These are phyloP conservation scores for Melanotaenia boesemani DNA, from an alignment of 2,797 vertebrate genomes.

Conservation along the genomic window DNA sequence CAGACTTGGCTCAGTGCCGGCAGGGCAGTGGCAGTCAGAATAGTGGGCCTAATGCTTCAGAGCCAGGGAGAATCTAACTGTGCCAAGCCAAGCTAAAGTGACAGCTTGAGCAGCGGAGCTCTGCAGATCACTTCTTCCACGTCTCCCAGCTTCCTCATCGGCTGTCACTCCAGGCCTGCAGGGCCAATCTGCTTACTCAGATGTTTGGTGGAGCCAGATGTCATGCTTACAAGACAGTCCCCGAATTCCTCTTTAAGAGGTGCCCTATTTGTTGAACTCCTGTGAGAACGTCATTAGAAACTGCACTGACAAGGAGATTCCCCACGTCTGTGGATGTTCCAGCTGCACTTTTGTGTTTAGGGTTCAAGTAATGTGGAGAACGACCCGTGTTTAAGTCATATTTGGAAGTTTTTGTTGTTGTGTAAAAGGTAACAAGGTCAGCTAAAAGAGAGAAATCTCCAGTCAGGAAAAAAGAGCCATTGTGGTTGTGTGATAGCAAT, in stretches of 20 bases:
- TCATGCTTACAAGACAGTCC: conserved; percentile 68
- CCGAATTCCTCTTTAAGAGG: conserved; percentile 66
- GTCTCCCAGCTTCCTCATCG: conserved; percentile 74
- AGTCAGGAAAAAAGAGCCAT: conserved; percentile 41
- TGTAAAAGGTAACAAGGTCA: conserved; percentile 35
- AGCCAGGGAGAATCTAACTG: conserved; percentile 66
- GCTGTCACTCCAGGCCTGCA: conserved; percentile 72
- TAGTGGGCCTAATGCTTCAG: conserved; percentile 69
- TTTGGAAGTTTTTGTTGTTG: conserved; percentile 23
- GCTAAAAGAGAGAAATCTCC: conserved; percentile 48
- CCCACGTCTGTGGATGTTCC: conserved; percentile 44
- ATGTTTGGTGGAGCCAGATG: conserved; percentile 81
- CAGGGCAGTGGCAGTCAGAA: conserved; percentile 70
- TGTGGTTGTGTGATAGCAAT: conserved; percentile 56
- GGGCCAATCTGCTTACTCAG: conserved; percentile 82
- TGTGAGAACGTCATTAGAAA: conserved; percentile 66
- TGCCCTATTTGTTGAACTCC: conserved; percentile 58
- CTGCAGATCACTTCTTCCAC: conserved; percentile 69
- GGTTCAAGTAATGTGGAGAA: conserved; percentile 25
- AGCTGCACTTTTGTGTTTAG: conserved; percentile 35
- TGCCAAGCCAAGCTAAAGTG: conserved; percentile 77
- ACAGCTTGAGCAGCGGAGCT: conserved; percentile 76
- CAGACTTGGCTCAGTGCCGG: conserved; percentile 67
- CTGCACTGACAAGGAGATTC: conserved; percentile 45
- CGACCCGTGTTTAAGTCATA: conserved; percentile 2